Evolutionary conservation across 2,888 invertebrate species (phyloP).

Genomic region (Melinopterus prodromus): DNA sequence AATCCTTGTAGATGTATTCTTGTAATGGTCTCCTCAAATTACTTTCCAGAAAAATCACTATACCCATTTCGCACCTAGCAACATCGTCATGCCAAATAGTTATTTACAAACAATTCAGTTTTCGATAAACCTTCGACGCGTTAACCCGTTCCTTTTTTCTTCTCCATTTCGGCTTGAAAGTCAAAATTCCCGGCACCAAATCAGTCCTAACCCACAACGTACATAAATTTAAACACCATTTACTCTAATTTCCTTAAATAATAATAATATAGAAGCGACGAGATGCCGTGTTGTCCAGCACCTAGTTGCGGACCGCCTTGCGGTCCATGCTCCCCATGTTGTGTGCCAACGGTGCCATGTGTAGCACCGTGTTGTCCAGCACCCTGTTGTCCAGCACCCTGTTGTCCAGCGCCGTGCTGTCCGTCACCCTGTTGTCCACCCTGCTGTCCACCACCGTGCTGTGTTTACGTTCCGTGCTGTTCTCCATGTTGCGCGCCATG

Average conservation of each 20-base stretch:
- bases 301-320: constrained; percentile 41
- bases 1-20: too few species aligned
- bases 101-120: background rate
- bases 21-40: too few species aligned
- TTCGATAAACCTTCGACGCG: background rate
- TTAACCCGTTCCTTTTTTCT: background rate
- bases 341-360: constrained; percentile 30
- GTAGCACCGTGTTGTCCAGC: constrained; percentile 31
- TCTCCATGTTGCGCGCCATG: constrained; percentile 33
- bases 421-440: constrained; percentile 34
- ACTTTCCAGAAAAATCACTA: background rate
- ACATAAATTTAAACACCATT: background rate
- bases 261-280: background rate
- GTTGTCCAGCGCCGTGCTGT: constrained; percentile 36
- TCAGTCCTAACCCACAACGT: background rate
- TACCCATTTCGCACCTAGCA: background rate
- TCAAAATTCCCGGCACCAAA: background rate
- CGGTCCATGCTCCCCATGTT: constrained; percentile 37
- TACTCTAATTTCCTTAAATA: background rate
- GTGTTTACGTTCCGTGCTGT: constrained; percentile 33
- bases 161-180: background rate
- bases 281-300: constrained; percentile 41
- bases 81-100: background rate
- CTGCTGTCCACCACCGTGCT: constrained; percentile 34
- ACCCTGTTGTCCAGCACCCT: constrained; percentile 35